Conservation (phyloP, 37 sponge, comb jelly and placozoan species). For the Mnemiopsis leidyi region DNA sequence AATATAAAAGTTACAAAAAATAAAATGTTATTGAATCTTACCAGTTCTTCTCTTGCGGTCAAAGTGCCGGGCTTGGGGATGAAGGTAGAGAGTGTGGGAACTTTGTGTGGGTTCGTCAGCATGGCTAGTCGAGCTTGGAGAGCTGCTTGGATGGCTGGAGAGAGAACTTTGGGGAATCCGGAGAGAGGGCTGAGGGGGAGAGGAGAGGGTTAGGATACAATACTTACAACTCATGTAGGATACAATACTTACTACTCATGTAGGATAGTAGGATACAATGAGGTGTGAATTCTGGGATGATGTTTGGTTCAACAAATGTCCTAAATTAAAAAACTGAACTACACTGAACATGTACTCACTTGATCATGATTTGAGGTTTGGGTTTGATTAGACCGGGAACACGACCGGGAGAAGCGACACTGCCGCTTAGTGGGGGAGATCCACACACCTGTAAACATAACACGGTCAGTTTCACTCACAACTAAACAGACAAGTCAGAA, state of each 20-base stretch:
- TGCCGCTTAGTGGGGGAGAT: slow-evolving; percentile 31
- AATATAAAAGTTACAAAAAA: no score
- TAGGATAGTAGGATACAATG: no score
- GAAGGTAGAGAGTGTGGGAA: neutral
- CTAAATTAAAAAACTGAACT: neutral
- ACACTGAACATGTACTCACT: neutral
- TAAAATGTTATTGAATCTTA: no score
- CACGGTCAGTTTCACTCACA: no score
- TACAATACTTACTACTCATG: no score
- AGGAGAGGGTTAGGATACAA: neutral
- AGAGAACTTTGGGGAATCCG: slow-evolving; percentile 58
- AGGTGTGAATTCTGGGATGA: no score
- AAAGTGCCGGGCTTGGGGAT: slow-evolving; percentile 34
- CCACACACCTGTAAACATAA: slow-evolving; percentile 8
- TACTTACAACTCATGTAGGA: no score
- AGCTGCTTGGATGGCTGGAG: slow-evolving; percentile 60
- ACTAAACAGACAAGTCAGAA: no score
- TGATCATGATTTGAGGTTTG: slow-evolving; percentile 62
- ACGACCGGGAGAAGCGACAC: slow-evolving; percentile 20
- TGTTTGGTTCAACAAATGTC: no score
- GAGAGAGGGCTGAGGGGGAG: slow-evolving; percentile 39
- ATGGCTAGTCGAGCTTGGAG: slow-evolving; percentile 46
- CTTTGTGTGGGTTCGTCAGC: slow-evolving; percentile 60
- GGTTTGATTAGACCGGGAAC: slow-evolving; percentile 64
- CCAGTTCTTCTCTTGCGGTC: slow-evolving; percentile 42